Evolutionary conservation across 2,113 vertebrate genomes (phyloP).

Genomic region (Gasterosteus nipponicus): DNA sequence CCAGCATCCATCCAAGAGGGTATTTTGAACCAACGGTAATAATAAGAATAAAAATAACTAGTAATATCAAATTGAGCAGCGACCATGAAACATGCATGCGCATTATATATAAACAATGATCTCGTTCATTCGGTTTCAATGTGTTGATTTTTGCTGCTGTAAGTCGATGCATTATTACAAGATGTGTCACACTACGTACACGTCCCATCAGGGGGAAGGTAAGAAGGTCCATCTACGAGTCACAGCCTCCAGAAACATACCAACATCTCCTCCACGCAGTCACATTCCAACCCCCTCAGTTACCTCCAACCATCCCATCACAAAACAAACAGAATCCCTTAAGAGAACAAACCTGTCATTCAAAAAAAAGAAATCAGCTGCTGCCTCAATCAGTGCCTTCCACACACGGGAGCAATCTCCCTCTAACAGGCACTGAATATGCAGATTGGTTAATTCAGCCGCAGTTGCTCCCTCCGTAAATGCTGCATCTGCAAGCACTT

Average conservation of each 20-base stretch:
- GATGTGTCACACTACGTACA: conserved; percentile 13
- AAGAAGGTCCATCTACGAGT: conserved; percentile 48
- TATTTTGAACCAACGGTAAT: not conserved
- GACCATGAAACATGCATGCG: not conserved
- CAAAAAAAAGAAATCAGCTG: conserved; percentile 53
- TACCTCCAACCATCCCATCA: conserved; percentile 46
- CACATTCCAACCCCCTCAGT: conserved; percentile 33
- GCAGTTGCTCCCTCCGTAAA: conserved; percentile 78
- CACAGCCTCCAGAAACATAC: conserved; percentile 46
- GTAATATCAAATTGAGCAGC: conserved; percentile 1
- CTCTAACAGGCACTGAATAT: conserved; percentile 75
- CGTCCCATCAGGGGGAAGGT: conserved; percentile 61
- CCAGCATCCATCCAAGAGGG: conserved; percentile 17
- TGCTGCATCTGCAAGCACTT: conserved; percentile 85
- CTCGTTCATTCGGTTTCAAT: not conserved
- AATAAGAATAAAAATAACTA: no score
- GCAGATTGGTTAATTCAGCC: conserved; percentile 82
- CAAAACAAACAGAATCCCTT: conserved; percentile 41
- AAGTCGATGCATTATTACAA: conserved; percentile 26
- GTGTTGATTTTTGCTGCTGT: not conserved
- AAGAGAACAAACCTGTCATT: conserved; percentile 62
- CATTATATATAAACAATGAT: not conserved
- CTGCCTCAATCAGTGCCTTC: conserved; percentile 50
- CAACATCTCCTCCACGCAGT: conserved; percentile 56
- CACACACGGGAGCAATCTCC: conserved; percentile 66